Percentiles rank a stretch among this genome's conserved stretches.
phyloP scores from a whole-genome alignment of 2,113 vertebrate species.

The Seriola rivoliana region DNA sequence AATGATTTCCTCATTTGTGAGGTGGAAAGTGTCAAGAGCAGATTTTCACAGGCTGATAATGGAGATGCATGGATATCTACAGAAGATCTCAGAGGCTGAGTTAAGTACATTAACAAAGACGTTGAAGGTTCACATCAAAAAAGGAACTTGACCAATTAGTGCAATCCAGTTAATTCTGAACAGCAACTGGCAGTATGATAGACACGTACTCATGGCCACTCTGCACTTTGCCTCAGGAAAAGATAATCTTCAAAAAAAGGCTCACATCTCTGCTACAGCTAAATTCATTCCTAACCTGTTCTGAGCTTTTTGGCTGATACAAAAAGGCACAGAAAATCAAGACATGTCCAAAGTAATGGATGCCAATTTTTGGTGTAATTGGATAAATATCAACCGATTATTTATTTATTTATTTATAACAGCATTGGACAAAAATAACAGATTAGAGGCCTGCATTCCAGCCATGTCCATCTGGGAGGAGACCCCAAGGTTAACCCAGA shows the following conservation, averaged over 20 bases:
- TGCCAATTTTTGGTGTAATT: neutral
- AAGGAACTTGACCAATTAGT: constrained; percentile 38
- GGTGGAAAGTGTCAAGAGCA: neutral
- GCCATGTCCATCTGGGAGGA: neutral
- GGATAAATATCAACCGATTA: no score
- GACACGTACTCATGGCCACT: neutral
- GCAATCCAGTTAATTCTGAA: constrained; percentile 29
- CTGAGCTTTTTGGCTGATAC: neutral
- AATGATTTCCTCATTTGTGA: no score
- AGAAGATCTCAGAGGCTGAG: neutral
- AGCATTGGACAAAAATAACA: neutral
- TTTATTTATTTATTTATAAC: neutral
- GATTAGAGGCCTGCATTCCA: neutral
- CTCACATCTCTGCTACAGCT: neutral
- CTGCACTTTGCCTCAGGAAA: constrained; percentile 5
- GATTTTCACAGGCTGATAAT: neutral
- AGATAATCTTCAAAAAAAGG: neutral
- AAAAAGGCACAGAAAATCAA: neutral
- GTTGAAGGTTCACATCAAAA: constrained; percentile 41
- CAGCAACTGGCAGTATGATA: constrained; percentile 11
- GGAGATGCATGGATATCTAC: neutral
- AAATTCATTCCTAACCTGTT: constrained; percentile 9
- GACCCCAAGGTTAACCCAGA: neutral
- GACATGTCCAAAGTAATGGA: neutral
- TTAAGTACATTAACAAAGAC: neutral